These are phyloP conservation scores for Ephydatia muelleri DNA, from an alignment of 37 sponge, comb jelly and placozoan species.

Conservation along the genomic window DNA sequence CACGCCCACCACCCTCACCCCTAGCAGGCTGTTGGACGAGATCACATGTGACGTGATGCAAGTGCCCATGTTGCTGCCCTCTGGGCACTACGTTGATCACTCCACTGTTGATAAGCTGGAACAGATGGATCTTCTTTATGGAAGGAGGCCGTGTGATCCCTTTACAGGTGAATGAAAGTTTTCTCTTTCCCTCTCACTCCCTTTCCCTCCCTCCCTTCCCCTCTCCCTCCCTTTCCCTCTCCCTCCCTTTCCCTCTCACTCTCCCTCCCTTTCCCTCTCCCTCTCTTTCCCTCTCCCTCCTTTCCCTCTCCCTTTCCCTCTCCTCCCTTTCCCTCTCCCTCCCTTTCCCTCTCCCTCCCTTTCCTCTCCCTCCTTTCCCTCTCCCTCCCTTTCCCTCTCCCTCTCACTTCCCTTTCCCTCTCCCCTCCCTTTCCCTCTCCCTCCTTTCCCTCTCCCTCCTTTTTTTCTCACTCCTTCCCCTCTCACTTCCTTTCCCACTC, in stretches of 20 bases:
- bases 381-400: no score
- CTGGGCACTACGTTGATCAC: constrained; percentile 81
- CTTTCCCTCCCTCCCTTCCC: background rate
- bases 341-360: background rate
- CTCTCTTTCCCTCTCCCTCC: no score
- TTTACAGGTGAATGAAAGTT: constrained; percentile 59
- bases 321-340: background rate
- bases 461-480: background rate
- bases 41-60: constrained; percentile 77
- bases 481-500: background rate
- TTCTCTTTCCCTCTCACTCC: background rate
- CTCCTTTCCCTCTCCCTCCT: background rate
- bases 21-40: constrained; percentile 54
- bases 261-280: no score
- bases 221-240: background rate
- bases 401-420: no score
- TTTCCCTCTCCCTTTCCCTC: background rate
- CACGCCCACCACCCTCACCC: background rate
- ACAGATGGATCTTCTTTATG: constrained; percentile 39
- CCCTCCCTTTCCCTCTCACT: background rate
- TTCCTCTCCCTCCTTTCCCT: background rate
- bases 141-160: constrained; percentile 74
- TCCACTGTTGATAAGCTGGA: constrained; percentile 61
- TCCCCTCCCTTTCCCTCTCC: background rate
- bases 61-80: constrained; percentile 77